phyloP scores from a whole-genome alignment of 2,113 vertebrate genomes.

The Terrapene triunguis region DNA sequence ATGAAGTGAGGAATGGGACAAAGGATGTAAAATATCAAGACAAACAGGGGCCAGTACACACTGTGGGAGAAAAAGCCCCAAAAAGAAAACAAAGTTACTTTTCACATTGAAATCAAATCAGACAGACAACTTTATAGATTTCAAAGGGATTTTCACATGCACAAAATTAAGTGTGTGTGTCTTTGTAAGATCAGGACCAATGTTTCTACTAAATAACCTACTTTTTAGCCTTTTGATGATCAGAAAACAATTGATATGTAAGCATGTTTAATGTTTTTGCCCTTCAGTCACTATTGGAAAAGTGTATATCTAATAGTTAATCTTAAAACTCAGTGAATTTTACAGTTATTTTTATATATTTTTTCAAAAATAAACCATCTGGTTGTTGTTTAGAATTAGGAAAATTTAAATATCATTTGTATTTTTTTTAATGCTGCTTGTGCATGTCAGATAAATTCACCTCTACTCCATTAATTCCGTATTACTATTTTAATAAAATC shows the following conservation, averaged over 20 bases:
- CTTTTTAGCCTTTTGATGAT: background rate
- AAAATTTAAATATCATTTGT: background rate
- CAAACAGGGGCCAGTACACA: slow-evolving; percentile 95
- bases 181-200: background rate
- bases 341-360: background rate
- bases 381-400: background rate
- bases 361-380: background rate
- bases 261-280: background rate
- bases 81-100: background rate
- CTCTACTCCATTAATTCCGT: background rate
- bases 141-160: background rate
- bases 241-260: background rate
- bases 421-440: background rate
- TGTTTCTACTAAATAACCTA: background rate
- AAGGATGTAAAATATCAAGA: slow-evolving; percentile 91
- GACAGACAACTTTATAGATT: background rate
- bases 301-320: background rate
- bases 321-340: background rate
- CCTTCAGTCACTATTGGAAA: background rate
- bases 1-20: slow-evolving; percentile 95
- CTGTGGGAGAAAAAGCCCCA: slow-evolving; percentile 70
- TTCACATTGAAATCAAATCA: background rate
- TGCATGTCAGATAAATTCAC: background rate
- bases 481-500: background rate
- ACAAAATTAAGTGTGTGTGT: background rate